Evolutionary conservation across 2,113 vertebrate genomes (phyloP).

Genomic region (Capra hircus): DNA sequence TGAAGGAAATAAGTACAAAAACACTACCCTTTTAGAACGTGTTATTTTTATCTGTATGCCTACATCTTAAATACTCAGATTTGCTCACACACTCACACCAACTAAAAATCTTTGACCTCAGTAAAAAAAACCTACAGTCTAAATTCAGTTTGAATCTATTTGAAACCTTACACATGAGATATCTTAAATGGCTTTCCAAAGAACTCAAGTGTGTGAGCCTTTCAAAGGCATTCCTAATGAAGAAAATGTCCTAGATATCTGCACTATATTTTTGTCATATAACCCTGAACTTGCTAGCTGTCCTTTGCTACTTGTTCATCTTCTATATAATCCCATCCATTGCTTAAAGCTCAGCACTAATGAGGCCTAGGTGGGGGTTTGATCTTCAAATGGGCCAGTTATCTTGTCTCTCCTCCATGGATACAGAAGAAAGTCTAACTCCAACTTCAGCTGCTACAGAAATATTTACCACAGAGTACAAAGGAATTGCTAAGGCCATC

Average conservation of each 20-base stretch:
- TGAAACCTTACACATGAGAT: neutral
- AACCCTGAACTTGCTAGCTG: neutral
- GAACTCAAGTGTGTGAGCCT: neutral
- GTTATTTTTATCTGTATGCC: neutral
- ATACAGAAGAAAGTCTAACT: neutral
- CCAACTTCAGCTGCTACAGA: neutral
- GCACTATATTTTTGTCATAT: neutral
- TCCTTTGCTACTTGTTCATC: neutral
- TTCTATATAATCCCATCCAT: neutral
- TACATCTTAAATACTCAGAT: neutral
- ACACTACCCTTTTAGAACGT: neutral
- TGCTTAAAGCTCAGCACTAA: neutral
- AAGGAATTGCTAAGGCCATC: neutral
- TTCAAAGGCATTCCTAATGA: slow-evolving; percentile 9
- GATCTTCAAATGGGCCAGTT: neutral
- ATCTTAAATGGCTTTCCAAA: neutral
- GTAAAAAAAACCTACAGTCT: neutral
- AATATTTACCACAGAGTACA: neutral
- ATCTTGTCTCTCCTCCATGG: neutral
- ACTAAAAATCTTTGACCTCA: neutral
- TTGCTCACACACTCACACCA: neutral
- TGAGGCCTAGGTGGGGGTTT: neutral
- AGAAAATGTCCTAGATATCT: slow-evolving; percentile 12
- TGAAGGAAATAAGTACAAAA: neutral
- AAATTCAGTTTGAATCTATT: neutral